A percentile compares a stretch with the other conserved stretches of the same genome.
Evolutionary conservation across 2,797 vertebrate genomes (phyloP).

Genomic region (Enteromius mattozi): DNA sequence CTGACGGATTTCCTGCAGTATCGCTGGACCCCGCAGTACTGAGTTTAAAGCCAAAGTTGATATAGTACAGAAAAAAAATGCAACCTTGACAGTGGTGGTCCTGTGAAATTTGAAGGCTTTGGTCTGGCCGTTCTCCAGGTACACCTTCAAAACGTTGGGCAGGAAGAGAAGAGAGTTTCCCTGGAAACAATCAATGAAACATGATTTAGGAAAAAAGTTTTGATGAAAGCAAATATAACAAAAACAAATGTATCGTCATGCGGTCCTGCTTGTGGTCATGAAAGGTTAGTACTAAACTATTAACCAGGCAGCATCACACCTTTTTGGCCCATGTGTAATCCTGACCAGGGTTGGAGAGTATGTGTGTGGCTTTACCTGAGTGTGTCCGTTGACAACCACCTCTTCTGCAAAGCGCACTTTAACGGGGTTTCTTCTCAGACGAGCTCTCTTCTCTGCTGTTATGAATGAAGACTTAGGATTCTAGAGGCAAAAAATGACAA

Average conservation of each 20-base stretch:
- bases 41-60: not conserved
- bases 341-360: not conserved
- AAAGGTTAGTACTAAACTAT: not conserved
- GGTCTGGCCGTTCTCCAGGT: slow-evolving; percentile 98
- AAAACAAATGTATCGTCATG: not conserved
- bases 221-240: not conserved
- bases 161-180: slow-evolving; percentile 96
- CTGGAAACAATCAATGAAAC: slow-evolving; percentile 61
- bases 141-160: slow-evolving; percentile 98
- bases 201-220: not conserved
- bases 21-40: not conserved
- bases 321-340: not conserved
- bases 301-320: not conserved
- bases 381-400: slow-evolving; percentile 92
- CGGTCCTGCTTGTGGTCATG: not conserved
- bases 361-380: slow-evolving; percentile 80
- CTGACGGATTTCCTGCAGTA: not conserved
- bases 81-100: slow-evolving; percentile 95
- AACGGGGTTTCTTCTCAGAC: slow-evolving; percentile 92
- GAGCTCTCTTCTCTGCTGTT: slow-evolving; percentile 94
- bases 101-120: slow-evolving; percentile 98
- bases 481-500: slow-evolving; percentile 70
- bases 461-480: slow-evolving; percentile 97
- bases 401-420: slow-evolving; percentile 98
- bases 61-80: slow-evolving; percentile 36